Conservation (phyloP, 2,888 invertebrate species). For the Rhopalosiphum nymphaeae region DNA sequence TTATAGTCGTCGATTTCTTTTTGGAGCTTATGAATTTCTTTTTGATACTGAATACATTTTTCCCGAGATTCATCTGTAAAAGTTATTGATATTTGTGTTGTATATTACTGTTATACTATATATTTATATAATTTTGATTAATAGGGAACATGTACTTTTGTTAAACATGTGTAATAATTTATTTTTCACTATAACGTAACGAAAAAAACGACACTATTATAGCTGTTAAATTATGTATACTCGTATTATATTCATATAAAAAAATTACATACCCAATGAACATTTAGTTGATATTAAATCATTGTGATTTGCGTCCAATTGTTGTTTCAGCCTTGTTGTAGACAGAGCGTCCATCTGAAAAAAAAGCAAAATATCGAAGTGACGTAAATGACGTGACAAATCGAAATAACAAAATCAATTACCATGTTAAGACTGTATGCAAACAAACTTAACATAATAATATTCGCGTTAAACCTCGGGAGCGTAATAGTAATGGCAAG, state of each 20-base stretch:
- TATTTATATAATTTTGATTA: neutral
- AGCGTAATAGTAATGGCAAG: neutral
- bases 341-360: slow-evolving; percentile 76
- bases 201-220: neutral
- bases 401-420: neutral
- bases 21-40: slow-evolving; percentile 45
- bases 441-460: slow-evolving; percentile 58
- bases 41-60: slow-evolving; percentile 49
- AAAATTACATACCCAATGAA: slow-evolving; percentile 70
- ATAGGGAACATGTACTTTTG: neutral
- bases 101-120: neutral
- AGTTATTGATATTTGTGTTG: neutral
- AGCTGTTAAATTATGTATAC: neutral
- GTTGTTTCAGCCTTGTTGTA: slow-evolving; percentile 73
- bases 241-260: neutral
- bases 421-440: slow-evolving; percentile 50
- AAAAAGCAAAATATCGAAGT: slow-evolving; percentile 65
- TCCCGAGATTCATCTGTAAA: slow-evolving; percentile 40
- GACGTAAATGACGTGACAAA: neutral
- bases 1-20: slow-evolving; percentile 12
- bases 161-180: neutral
- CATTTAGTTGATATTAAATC: slow-evolving; percentile 72
- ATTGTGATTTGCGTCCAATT: slow-evolving; percentile 72
- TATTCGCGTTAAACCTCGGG: neutral
- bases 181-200: neutral